Conservation (phyloP, 2,113 vertebrate species). For the Sisor rabdophorus region DNA sequence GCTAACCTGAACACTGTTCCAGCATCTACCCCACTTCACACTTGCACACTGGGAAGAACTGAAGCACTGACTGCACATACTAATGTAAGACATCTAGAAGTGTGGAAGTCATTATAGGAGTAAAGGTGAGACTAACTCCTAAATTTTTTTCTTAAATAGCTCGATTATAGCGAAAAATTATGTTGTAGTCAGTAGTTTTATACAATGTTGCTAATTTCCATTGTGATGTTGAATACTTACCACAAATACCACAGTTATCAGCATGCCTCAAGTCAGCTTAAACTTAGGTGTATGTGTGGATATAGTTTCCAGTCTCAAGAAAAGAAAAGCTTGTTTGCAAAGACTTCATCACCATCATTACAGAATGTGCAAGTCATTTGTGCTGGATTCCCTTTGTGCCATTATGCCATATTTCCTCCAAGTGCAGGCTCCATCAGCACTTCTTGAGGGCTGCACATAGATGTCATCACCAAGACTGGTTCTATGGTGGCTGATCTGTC, state of each 20-base stretch:
- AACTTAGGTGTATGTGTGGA: slow-evolving; percentile 5
- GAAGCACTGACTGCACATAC: too few species aligned
- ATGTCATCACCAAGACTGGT: slow-evolving; percentile 20
- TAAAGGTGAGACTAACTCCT: too few species aligned
- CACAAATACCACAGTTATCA: not conserved
- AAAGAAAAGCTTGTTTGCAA: not conserved
- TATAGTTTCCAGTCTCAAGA: not conserved
- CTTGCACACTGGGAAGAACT: too few species aligned
- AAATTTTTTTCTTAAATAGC: too few species aligned
- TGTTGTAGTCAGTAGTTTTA: not conserved
- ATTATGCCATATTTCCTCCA: slow-evolving; percentile 26
- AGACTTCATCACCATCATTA: not conserved
- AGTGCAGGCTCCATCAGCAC: slow-evolving; percentile 35
- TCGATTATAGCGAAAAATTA: too few species aligned
- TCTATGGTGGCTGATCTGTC: slow-evolving; percentile 8
- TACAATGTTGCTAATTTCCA: not conserved
- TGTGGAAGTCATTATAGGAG: too few species aligned
- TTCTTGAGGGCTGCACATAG: slow-evolving; percentile 20
- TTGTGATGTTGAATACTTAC: not conserved
- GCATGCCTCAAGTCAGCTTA: not conserved
- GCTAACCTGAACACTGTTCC: too few species aligned
- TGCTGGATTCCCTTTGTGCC: slow-evolving; percentile 1
- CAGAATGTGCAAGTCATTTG: slow-evolving; percentile 14
- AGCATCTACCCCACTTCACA: too few species aligned
- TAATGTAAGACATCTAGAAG: too few species aligned